Conservation (phyloP, 2,113 vertebrate genomes). For the Terrapene triunguis region DNA sequence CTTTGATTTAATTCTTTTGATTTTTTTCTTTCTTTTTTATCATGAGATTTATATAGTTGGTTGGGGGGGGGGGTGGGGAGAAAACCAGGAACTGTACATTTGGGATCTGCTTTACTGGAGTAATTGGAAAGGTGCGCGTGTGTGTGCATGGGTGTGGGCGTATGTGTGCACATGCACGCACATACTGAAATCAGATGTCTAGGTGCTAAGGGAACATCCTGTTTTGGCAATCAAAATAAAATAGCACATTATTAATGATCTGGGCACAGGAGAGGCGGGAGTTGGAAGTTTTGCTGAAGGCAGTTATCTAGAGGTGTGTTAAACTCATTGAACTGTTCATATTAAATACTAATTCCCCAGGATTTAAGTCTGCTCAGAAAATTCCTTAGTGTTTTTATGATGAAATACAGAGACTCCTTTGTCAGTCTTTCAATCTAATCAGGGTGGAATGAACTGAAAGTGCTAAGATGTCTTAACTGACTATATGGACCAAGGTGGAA, state of each 20-base stretch:
- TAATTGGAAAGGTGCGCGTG: background rate
- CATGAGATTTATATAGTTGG: background rate
- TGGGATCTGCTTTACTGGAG: background rate
- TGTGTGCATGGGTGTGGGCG: background rate
- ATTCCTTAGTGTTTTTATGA: background rate
- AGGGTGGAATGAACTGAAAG: background rate
- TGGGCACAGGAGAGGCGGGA: background rate
- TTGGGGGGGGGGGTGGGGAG: background rate
- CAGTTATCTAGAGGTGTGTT: constrained; percentile 37
- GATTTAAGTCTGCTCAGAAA: background rate
- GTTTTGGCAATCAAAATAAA: constrained; percentile 51
- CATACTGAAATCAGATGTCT: background rate
- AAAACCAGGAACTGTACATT: constrained; percentile 9
- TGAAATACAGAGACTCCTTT: background rate
- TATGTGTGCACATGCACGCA: background rate
- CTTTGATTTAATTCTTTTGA: background rate
- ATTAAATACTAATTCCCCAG: constrained; percentile 28
- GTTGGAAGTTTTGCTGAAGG: background rate
- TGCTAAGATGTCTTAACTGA: background rate
- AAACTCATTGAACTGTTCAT: constrained; percentile 17
- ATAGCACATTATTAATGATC: constrained; percentile 18
- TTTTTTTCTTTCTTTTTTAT: background rate
- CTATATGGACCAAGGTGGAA: background rate
- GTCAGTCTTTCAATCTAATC: background rate
- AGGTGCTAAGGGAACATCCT: constrained; percentile 6